These are phyloP conservation scores for Parapsyche elsis DNA, from an alignment of 1,140 invertebrate species.

Conservation along the genomic window DNA sequence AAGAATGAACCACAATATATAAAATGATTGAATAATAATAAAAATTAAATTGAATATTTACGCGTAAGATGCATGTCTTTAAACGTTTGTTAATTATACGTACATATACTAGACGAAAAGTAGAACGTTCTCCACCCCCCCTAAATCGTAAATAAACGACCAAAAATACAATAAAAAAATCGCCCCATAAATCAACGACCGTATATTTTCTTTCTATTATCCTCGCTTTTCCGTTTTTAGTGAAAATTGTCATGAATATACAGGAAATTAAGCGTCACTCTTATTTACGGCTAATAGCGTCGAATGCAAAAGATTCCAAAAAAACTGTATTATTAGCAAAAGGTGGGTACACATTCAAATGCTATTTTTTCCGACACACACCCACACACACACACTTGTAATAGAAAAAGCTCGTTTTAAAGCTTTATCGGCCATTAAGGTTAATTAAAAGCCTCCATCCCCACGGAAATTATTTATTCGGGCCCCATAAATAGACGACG, in stretches of 20 bases:
- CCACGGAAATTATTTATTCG: slow-evolving; percentile 51
- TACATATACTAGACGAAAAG: no score
- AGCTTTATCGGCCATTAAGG: slow-evolving; percentile 52
- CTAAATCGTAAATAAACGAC: no score
- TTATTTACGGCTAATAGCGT: slow-evolving; percentile 53
- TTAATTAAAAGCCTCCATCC: slow-evolving; percentile 53
- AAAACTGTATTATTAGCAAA: not conserved
- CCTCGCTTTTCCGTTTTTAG: slow-evolving; percentile 38
- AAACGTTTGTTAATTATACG: no score
- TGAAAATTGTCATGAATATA: slow-evolving; percentile 49
- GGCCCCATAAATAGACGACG: slow-evolving; percentile 40
- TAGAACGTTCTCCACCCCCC: no score
- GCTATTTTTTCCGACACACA: not conserved
- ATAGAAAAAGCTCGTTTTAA: slow-evolving; percentile 38
- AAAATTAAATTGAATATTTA: no score
- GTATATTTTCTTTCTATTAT: slow-evolving; percentile 44
- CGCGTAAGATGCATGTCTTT: no score
- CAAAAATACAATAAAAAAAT: no score
- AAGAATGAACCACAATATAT: no score
- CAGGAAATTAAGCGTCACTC: slow-evolving; percentile 53
- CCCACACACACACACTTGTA: not conserved
- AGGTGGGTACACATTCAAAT: not conserved
- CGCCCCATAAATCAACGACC: slow-evolving; percentile 6
- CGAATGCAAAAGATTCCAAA: slow-evolving; percentile 12
- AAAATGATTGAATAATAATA: no score